Conservation (phyloP, 2,113 vertebrate species). For the Alectura lathami region DNA sequence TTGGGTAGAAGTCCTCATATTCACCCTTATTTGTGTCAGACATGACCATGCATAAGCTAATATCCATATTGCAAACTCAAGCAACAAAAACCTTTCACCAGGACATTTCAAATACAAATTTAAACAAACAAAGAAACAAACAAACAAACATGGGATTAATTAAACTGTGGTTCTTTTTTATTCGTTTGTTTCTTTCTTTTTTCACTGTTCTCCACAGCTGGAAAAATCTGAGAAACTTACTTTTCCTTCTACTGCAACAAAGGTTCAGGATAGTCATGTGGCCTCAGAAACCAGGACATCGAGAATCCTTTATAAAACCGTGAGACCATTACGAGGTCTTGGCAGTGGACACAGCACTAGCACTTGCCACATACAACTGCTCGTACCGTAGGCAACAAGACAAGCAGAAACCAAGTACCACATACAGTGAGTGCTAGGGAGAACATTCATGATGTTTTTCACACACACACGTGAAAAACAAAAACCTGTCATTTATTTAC, state of each 20-base stretch:
- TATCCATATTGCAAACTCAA: neutral
- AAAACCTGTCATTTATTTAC: neutral
- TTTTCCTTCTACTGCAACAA: neutral
- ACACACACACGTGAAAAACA: neutral
- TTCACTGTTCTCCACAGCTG: neutral
- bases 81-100: neutral
- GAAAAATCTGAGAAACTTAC: neutral
- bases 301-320: neutral
- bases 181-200: neutral
- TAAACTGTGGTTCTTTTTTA: neutral
- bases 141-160: neutral
- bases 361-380: neutral
- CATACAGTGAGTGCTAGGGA: neutral
- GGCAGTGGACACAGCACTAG: neutral
- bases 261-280: neutral
- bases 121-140: fast-evolving
- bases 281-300: neutral
- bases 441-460: neutral
- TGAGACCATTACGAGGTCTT: neutral
- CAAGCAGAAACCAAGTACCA: neutral
- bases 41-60: neutral
- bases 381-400: neutral
- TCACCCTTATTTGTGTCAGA: neutral
- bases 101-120: neutral
- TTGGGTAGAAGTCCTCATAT: neutral